These are phyloP conservation scores for Nestor notabilis DNA, from an alignment of 2,113 vertebrate species.

Conservation along the genomic window DNA sequence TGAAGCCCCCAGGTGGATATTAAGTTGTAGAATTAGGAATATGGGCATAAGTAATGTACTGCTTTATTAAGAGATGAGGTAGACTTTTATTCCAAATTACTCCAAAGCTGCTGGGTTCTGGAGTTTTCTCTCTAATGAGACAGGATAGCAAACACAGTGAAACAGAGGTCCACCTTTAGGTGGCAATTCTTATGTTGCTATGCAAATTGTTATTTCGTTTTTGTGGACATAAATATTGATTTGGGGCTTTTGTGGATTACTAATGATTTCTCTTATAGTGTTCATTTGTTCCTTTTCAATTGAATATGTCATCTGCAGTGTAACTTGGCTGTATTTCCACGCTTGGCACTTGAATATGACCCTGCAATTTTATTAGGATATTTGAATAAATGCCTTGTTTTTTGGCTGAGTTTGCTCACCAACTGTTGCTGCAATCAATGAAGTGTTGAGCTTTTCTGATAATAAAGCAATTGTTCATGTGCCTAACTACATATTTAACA, in stretches of 20 bases:
- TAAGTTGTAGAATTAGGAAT: background rate
- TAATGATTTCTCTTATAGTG: background rate
- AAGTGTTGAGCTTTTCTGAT: background rate
- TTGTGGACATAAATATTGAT: background rate
- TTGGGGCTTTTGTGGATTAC: background rate
- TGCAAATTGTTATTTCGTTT: background rate
- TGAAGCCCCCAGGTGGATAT: background rate
- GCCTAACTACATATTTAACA: background rate
- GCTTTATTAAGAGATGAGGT: background rate
- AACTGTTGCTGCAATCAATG: conserved; percentile 20
- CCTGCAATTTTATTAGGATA: conserved; percentile 16
- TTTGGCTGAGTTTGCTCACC: background rate
- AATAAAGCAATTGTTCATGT: background rate
- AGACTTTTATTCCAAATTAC: background rate
- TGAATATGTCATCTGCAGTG: background rate
- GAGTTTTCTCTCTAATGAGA: background rate
- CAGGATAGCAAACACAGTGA: background rate
- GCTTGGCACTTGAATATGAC: background rate
- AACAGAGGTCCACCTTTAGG: background rate
- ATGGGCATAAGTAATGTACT: background rate
- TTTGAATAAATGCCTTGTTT: conserved; percentile 30
- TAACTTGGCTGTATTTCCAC: conserved; percentile 19
- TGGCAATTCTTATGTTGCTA: background rate
- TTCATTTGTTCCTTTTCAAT: background rate
- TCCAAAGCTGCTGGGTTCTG: background rate